A percentile compares a stretch with the other conserved stretches of the same genome.
Conservation (phyloP, 2,113 vertebrate genomes). For the Brachyistius frenatus region DNA sequence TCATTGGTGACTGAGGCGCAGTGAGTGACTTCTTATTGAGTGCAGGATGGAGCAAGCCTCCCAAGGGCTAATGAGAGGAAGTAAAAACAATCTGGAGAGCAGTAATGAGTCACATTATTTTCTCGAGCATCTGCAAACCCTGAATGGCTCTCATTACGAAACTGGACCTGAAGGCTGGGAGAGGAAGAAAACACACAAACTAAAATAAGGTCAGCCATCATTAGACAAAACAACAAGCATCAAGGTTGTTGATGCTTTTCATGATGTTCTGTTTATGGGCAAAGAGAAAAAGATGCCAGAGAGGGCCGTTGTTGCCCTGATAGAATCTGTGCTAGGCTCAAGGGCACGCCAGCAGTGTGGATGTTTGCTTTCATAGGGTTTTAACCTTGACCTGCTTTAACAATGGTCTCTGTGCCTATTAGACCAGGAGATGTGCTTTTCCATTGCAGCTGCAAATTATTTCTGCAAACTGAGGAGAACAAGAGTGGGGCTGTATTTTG, state of each 20-base stretch:
- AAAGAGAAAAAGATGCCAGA: background rate
- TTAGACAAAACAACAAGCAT: slow-evolving; percentile 1
- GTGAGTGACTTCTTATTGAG: slow-evolving; percentile 15
- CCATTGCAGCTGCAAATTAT: background rate
- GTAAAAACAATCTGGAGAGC: slow-evolving; percentile 24
- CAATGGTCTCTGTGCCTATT: background rate
- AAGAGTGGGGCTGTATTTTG: background rate
- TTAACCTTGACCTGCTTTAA: background rate
- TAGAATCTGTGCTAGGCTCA: background rate
- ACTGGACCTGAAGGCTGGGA: background rate
- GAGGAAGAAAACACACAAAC: slow-evolving; percentile 2
- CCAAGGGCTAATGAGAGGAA: slow-evolving; percentile 33
- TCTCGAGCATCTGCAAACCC: slow-evolving; percentile 30
- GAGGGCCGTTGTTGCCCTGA: slow-evolving; percentile 1
- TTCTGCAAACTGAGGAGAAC: slow-evolving; percentile 5
- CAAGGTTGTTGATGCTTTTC: background rate
- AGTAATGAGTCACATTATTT: slow-evolving; percentile 39
- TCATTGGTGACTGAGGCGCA: slow-evolving; percentile 6
- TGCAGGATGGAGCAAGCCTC: slow-evolving; percentile 10
- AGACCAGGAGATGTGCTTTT: background rate
- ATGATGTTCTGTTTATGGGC: background rate
- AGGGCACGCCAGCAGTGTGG: background rate
- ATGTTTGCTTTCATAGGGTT: slow-evolving; percentile 11
- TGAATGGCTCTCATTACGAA: background rate
- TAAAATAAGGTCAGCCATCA: background rate